phyloP scores from a whole-genome alignment of 2,888 invertebrate species.

The Drosophila bunnanda region DNA sequence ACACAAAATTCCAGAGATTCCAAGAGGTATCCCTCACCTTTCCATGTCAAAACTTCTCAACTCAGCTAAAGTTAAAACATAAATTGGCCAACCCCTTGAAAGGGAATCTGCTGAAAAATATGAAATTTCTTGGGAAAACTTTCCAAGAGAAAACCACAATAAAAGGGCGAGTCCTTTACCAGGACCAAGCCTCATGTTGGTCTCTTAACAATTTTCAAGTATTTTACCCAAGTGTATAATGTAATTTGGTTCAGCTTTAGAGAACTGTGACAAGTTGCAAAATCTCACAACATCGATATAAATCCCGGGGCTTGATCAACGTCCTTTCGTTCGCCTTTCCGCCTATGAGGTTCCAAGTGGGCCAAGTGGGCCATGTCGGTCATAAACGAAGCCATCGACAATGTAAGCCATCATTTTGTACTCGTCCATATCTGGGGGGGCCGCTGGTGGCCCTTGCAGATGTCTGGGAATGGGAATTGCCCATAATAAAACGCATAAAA shows the following conservation, averaged over 20 bases:
- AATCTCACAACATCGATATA: conserved; percentile 47
- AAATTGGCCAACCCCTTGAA: conserved; percentile 9
- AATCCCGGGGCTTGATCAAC: conserved; percentile 23
- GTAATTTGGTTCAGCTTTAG: conserved; percentile 34
- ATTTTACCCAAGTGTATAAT: conserved; percentile 51
- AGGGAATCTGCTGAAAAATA: conserved; percentile 14
- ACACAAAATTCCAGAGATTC: neutral
- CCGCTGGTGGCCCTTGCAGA: conserved; percentile 11
- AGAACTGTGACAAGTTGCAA: conserved; percentile 42
- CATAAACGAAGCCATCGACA: conserved; percentile 39
- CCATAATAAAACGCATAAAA: conserved; percentile 47
- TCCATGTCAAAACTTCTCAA: neutral
- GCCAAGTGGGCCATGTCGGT: conserved; percentile 19
- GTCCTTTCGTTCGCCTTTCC: neutral
- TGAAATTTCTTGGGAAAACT: conserved; percentile 35
- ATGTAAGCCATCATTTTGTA: conserved; percentile 13
- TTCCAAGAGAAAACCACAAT: conserved; percentile 22
- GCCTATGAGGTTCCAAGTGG: neutral
- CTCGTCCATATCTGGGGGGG: conserved; percentile 10
- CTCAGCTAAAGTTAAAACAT: neutral
- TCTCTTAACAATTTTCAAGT: conserved; percentile 49
- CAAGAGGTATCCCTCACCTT: neutral
- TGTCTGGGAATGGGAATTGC: conserved; percentile 10
- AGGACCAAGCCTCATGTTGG: conserved; percentile 15
- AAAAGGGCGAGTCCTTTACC: neutral